Evolutionary conservation across 2,888 invertebrate species (phyloP).

Genomic region (Drymonia ruficornis): DNA sequence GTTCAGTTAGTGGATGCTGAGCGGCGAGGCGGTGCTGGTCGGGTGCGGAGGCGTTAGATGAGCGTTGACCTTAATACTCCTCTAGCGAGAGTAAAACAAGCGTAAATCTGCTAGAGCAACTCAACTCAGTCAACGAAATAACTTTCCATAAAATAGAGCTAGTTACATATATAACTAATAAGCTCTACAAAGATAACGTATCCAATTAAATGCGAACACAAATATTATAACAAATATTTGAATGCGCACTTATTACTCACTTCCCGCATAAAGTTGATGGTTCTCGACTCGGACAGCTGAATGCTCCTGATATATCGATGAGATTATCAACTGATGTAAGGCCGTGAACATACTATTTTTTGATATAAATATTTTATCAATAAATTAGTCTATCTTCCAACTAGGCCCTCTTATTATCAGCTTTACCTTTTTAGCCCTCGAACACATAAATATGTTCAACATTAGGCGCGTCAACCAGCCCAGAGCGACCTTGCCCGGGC

Average conservation of each 20-base stretch:
- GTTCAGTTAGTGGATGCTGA: too few species aligned
- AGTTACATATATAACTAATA: not conserved
- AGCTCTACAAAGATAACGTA: not conserved
- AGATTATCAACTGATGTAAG: conserved; percentile 63
- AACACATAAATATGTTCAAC: too few species aligned
- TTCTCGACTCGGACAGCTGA: conserved; percentile 58
- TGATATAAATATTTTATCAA: too few species aligned
- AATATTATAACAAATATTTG: conserved; percentile 13
- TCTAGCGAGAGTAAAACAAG: too few species aligned
- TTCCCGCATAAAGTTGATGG: conserved; percentile 58
- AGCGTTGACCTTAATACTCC: too few species aligned
- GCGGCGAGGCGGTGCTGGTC: too few species aligned
- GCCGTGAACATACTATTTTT: conserved; percentile 26
- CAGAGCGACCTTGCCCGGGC: too few species aligned
- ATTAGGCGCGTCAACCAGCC: too few species aligned
- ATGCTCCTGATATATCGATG: conserved; percentile 72
- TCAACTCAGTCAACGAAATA: not conserved
- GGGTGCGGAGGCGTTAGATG: too few species aligned
- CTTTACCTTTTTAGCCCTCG: too few species aligned
- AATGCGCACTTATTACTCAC: conserved; percentile 51
- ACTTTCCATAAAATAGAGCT: not conserved
- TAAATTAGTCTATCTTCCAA: too few species aligned
- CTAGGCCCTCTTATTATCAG: too few species aligned
- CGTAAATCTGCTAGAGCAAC: not conserved
- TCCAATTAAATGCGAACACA: not conserved